Evolutionary conservation across 2,113 vertebrate species (phyloP), one percentile per base, ranked within the genome.

Genomic region (Parus major): DNA sequence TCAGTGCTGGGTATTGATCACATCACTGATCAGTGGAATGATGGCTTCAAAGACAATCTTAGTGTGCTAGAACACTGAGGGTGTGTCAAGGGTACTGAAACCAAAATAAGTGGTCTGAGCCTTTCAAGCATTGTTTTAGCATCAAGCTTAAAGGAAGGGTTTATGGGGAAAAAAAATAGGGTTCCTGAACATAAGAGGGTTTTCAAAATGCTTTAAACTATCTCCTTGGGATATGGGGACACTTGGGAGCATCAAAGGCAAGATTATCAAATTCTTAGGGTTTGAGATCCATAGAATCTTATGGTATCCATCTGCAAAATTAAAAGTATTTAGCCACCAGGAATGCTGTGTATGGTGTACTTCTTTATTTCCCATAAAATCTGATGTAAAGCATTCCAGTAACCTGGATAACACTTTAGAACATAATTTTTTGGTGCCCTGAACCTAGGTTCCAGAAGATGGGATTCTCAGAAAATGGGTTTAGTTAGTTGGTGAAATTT

Each of bases 401-500:
- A 96, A 95, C 79, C 85, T 55, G 70, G 83, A 90, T 93, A 66
- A 97, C 94, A 91, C 90, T 92, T 97, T 56, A 96, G 93, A 97
- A 98, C 80, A 95, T 82, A 70, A 63, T 86, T 88, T 81, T 79
- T 82, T 90, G 93, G 64, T 95, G 78, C 90, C 84, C 91, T 96
- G 94, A 92, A 94, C 91, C 88, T 96, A 97, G 82, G 84, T 95
- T 97, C 81, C 87, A 92, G 93, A 96, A 96, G 69, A 96, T 95
- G 94, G 95, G 92, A 83, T 96, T 97, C 82, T 96, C 94, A 97
- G 91, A 95, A 95, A 96, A 95, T 33, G 96, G 92, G 95, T 96
- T 97, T 97, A 97, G 82, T 95, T 97, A 98, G 98, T 98, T 98
- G 97, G 97, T 98, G 97, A 94, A 93, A 92, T 86, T 92, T 96